These are phyloP conservation scores for Aythya baeri DNA, from an alignment of 2,113 vertebrate genomes.

Conservation along the genomic window DNA sequence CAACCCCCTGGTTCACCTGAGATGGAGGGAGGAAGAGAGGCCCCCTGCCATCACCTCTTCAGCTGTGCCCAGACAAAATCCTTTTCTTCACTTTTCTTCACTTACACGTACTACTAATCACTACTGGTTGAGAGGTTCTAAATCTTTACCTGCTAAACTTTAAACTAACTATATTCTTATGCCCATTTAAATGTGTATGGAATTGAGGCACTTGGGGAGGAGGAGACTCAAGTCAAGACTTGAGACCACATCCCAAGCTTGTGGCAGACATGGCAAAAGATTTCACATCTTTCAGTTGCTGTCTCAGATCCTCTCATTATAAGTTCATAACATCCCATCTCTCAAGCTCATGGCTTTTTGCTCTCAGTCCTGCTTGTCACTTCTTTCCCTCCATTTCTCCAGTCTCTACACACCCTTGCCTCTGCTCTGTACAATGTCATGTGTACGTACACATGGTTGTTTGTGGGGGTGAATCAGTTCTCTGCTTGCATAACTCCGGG, in stretches of 20 bases:
- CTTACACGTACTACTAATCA: not conserved
- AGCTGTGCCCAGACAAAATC: not conserved
- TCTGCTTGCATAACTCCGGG: not conserved
- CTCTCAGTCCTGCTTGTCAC: not conserved
- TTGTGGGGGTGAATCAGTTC: rapidly evolving
- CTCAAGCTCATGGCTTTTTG: not conserved
- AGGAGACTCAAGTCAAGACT: not conserved
- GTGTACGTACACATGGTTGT: rapidly evolving
- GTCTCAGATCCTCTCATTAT: not conserved
- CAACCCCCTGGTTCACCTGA: not conserved
- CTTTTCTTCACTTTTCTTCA: not conserved
- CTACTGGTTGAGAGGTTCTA: not conserved
- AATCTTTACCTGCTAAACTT: not conserved
- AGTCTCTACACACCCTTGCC: not conserved
- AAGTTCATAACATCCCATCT: not conserved
- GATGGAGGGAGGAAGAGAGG: not conserved
- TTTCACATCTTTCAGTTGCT: not conserved
- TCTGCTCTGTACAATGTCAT: not conserved
- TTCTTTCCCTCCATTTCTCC: not conserved
- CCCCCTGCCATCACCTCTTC: not conserved
- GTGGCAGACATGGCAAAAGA: not conserved
- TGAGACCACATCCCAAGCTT: not conserved
- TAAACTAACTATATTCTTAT: not conserved
- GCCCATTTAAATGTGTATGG: not conserved
- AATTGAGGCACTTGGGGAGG: not conserved